A percentile compares a stretch with the other conserved stretches of the same genome.
These are phyloP conservation scores for Augiades crinisus DNA, from an alignment of 2,888 invertebrate species.

Conservation along the genomic window DNA sequence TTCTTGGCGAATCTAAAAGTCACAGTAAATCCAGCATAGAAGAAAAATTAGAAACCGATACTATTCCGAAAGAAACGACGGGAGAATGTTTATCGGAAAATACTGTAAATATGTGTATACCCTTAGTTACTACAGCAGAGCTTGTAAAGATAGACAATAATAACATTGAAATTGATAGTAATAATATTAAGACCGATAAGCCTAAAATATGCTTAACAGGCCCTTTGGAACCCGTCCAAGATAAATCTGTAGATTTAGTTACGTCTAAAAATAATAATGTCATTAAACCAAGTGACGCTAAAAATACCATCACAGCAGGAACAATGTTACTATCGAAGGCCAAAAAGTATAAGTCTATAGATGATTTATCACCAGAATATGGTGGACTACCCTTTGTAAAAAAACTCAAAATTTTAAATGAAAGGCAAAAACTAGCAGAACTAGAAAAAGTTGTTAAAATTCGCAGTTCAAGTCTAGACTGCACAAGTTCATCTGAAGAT, in stretches of 20 bases:
- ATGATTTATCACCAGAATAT: constrained; percentile 93
- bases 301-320: constrained; percentile 41
- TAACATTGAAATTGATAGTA: constrained; percentile 60
- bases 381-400: constrained; percentile 93
- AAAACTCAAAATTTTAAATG: constrained; percentile 93
- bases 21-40: constrained; percentile 62
- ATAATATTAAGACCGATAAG: constrained; percentile 62
- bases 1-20: constrained; percentile 76
- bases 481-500: constrained; percentile 82
- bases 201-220: constrained; percentile 66
- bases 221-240: constrained; percentile 72
- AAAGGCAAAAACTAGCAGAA: constrained; percentile 92
- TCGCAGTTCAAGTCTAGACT: constrained; percentile 91
- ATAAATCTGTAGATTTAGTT: constrained; percentile 70
- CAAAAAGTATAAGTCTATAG: constrained; percentile 91
- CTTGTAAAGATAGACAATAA: constrained; percentile 77
- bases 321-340: constrained; percentile 59
- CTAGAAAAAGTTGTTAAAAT: constrained; percentile 88
- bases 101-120: constrained; percentile 59
- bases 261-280: constrained; percentile 56
- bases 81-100: constrained; percentile 43
- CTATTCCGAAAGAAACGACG: constrained; percentile 40
- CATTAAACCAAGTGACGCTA: constrained; percentile 48
- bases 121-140: constrained; percentile 68
- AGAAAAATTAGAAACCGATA: constrained; percentile 52